Conservation (phyloP, 2,888 invertebrate species). For the Lasioglossum morio region DNA sequence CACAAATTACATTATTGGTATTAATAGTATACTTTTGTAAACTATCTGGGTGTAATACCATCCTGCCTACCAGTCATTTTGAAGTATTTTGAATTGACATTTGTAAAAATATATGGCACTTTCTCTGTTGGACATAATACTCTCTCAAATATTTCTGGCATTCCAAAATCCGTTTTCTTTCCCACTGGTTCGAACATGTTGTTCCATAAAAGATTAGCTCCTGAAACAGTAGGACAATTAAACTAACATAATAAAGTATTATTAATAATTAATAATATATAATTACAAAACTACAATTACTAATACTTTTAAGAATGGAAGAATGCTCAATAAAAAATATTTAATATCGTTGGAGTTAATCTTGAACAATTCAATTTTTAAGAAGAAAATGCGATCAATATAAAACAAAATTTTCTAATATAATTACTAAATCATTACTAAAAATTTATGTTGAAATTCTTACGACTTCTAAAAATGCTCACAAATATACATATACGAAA, state of each 20-base stretch:
- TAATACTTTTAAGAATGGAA: too few species aligned
- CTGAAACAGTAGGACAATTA: conserved; percentile 81
- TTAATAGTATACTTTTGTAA: neutral
- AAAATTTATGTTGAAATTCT: neutral
- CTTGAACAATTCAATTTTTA: neutral
- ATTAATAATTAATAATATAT: neutral
- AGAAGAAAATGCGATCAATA: too few species aligned
- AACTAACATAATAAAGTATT: neutral
- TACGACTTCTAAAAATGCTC: neutral
- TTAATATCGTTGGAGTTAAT: neutral
- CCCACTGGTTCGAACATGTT: conserved; percentile 90
- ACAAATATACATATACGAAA: neutral
- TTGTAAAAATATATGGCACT: conserved; percentile 89
- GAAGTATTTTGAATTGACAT: conserved; percentile 86
- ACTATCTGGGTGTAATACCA: conserved; percentile 66
- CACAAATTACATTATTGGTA: conserved; percentile 16
- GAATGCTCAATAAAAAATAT: too few species aligned
- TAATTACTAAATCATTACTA: neutral
- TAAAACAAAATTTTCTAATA: neutral
- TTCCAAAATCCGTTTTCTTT: conserved; percentile 86
- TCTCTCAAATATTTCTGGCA: conserved; percentile 87
- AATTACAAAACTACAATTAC: neutral
- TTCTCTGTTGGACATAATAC: conserved; percentile 87
- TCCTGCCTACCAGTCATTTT: conserved; percentile 84
- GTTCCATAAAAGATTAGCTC: conserved; percentile 90